These are phyloP conservation scores for Ascaphus truei DNA, from an alignment of 2,113 vertebrate genomes.

Conservation along the genomic window DNA sequence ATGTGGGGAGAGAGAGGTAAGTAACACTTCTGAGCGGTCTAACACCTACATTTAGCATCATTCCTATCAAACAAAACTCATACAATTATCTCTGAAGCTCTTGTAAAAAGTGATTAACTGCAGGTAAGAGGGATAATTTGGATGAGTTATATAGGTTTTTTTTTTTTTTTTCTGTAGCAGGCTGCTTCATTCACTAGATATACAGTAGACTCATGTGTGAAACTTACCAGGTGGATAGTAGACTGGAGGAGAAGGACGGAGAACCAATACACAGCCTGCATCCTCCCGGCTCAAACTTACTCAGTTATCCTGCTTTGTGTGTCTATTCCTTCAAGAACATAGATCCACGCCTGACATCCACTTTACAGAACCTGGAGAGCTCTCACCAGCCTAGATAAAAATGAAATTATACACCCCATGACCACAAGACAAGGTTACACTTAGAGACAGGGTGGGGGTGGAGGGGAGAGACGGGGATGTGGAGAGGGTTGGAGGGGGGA, in stretches of 20 bases:
- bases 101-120: not conserved
- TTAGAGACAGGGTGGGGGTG: slow-evolving; percentile 47
- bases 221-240: slow-evolving; percentile 89
- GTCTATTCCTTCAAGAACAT: slow-evolving; percentile 81
- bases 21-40: no score
- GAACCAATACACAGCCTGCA: slow-evolving; percentile 88
- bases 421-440: slow-evolving; percentile 69
- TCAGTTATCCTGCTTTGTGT: slow-evolving; percentile 72
- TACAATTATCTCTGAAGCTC: not conserved
- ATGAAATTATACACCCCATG: slow-evolving; percentile 82
- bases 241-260: slow-evolving; percentile 86
- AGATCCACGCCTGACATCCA: slow-evolving; percentile 90
- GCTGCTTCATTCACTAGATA: no score
- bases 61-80: no score
- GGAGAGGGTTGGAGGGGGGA: slow-evolving; percentile 37
- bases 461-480: slow-evolving; percentile 35
- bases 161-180: no score
- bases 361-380: slow-evolving; percentile 73
- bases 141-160: no score
- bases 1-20: no score
- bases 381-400: slow-evolving; percentile 78
- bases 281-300: slow-evolving; percentile 91
- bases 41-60: no score
- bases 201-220: not conserved
- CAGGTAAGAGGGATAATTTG: not conserved